phyloP scores from a whole-genome alignment of 1,140 invertebrate species.

The Bemisia tabaci region DNA sequence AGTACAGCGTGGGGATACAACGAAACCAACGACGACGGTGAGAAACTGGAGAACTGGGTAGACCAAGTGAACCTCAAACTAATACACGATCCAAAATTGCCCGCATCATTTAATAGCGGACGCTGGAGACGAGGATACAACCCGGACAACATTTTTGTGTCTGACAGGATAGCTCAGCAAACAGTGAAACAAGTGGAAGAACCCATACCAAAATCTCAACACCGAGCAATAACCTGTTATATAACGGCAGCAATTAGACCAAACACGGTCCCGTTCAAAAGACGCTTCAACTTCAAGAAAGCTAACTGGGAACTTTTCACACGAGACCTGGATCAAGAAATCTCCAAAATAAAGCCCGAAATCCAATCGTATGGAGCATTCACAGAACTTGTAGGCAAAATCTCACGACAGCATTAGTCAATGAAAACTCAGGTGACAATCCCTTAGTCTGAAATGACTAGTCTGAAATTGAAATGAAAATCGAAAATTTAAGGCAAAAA shows the following conservation, averaged over 20 bases:
- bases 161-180: not conserved
- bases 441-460: no score
- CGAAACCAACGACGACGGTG: constrained; percentile 6
- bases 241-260: constrained; percentile 2
- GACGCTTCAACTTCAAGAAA: constrained; percentile 12
- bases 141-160: constrained; percentile 9
- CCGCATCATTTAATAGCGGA: constrained; percentile 9
- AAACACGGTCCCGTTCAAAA: constrained; percentile 5
- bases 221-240: constrained; percentile 10
- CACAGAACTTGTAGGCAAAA: no score
- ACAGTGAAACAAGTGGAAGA: constrained; percentile 4
- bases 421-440: no score
- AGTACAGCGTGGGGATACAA: constrained; percentile 8
- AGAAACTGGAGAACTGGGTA: constrained; percentile 6
- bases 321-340: no score
- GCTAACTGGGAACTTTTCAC: no score
- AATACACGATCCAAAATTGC: constrained; percentile 9
- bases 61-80: constrained; percentile 7
- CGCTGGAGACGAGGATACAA: constrained; percentile 8
- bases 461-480: no score
- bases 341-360: no score
- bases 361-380: no score
- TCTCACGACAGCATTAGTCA: no score
- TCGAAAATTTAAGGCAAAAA: no score
- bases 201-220: constrained; percentile 10